A percentile compares a stretch with the other conserved stretches of the same genome.
Conservation (phyloP, 2,888 invertebrate species). For the Operophtera brumata region DNA sequence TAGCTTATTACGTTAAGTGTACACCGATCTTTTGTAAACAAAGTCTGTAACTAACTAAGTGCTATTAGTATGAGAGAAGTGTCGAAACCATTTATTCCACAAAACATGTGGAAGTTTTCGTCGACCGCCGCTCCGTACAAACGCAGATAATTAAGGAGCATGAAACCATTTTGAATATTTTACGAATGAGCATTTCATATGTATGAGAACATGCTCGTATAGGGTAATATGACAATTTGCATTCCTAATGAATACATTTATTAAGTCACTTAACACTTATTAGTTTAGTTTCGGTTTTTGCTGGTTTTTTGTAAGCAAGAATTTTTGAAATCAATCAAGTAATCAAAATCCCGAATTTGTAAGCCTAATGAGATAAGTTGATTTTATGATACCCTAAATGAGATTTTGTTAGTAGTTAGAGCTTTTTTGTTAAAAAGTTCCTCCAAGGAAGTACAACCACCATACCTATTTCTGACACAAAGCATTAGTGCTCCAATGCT, state of each 20-base stretch:
- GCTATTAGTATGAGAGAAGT: neutral
- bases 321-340: no score
- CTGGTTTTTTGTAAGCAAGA: neutral
- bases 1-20: constrained; percentile 20
- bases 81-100: constrained; percentile 30
- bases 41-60: constrained; percentile 1
- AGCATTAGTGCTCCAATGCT: no score
- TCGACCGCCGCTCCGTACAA: constrained; percentile 58
- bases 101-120: constrained; percentile 59
- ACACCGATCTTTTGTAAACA: constrained; percentile 15
- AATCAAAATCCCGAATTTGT: neutral
- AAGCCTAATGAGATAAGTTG: no score
- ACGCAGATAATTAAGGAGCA: constrained; percentile 76
- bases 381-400: no score
- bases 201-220: constrained; percentile 74
- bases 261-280: constrained; percentile 31
- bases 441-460: no score
- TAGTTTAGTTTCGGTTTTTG: constrained; percentile 3
- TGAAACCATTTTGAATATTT: constrained; percentile 79
- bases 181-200: constrained; percentile 74
- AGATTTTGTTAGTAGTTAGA: no score
- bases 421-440: no score
- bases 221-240: constrained; percentile 72
- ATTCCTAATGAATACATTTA: constrained; percentile 70
- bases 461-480: no score